Evolutionary conservation across 2,113 vertebrate species (phyloP), one percentile per base, ranked within the genome.

Genomic region (Barbus barbus): DNA sequence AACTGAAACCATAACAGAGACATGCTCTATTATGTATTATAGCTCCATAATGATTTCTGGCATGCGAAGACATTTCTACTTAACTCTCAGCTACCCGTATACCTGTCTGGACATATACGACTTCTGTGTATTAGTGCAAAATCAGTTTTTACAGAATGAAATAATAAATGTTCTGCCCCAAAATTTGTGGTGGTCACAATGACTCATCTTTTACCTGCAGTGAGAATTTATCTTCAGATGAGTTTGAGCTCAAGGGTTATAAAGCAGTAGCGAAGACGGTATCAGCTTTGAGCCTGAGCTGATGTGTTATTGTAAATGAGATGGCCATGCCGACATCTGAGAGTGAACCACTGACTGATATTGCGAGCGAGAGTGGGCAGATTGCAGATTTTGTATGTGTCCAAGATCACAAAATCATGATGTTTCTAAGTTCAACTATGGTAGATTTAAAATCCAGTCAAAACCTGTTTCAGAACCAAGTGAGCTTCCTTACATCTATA

Each of bases 261-360:
- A 78, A 78, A 41, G 76, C 5, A 73, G 41, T 24, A 73, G n/a
- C 3, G 41, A 73, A n/a, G 5, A 73, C 22, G 36, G 76, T 41
- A 24, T 78, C 51, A 78, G 76, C 53, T 78, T 60, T 60, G 53
- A 78, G 51, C 22, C 76, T 61, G 33, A 41, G 53, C 53, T 78
- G 53, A 78, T 78, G 56, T 24, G 28, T 58, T 20, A 77, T 58
- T 77, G 74, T 77, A 36, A 77, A 56, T 77, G 33, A 60, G 56
- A 60, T 20, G 18, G 33, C 41, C 11, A 73, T 73, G 69, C 22
- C n/a, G 5, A 38, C 11, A 60, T 78, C 76, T 60, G 13, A 78
- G 31, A 78, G 22, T 36, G 61, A 65, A 4, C 53, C 44, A 72
- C 36, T 61, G 26, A 73, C 24, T n/a, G 65, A 51, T 60, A 60